These are phyloP conservation scores for Centruroides sculpturatus DNA, from an alignment of 1,140 invertebrate genomes.

Conservation along the genomic window DNA sequence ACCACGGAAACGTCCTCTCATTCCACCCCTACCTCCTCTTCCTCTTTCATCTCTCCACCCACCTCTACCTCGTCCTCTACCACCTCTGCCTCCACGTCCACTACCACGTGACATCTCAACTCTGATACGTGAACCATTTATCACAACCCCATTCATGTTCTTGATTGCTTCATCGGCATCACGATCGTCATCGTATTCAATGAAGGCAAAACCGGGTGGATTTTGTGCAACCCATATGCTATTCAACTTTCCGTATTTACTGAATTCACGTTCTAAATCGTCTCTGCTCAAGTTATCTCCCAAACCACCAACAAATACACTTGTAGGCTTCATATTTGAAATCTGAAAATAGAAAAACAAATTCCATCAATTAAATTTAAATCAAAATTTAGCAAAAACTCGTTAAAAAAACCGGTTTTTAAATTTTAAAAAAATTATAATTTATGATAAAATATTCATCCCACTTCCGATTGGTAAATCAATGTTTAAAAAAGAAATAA, in stretches of 20 bases:
- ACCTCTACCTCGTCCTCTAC: slow-evolving; percentile 10
- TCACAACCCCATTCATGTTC: slow-evolving; percentile 33
- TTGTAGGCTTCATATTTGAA: slow-evolving; percentile 6
- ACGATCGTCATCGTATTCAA: slow-evolving; percentile 42
- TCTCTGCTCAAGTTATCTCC: slow-evolving; percentile 17
- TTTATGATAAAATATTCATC: too few relatives aligned
- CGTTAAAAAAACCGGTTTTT: too few relatives aligned
- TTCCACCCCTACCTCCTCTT: slow-evolving; percentile 6
- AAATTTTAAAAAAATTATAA: too few relatives aligned
- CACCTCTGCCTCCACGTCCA: slow-evolving; percentile 8
- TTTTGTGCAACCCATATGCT: slow-evolving; percentile 47
- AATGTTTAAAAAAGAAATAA: too few relatives aligned
- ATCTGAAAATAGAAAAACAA: neutral
- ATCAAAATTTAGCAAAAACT: too few relatives aligned
- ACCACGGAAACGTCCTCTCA: slow-evolving; percentile 12
- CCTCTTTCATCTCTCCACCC: neutral
- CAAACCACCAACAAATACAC: slow-evolving; percentile 23
- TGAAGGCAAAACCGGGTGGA: slow-evolving; percentile 42
- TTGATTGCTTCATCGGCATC: slow-evolving; percentile 42
- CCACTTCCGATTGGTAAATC: too few relatives aligned
- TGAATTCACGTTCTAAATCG: slow-evolving; percentile 35
- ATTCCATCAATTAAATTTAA: too few relatives aligned
- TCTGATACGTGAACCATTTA: slow-evolving; percentile 18
- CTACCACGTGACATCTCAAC: slow-evolving; percentile 20
- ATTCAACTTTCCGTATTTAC: slow-evolving; percentile 37